These are phyloP conservation scores for Clarias gariepinus DNA, from an alignment of 2,113 vertebrate genomes.

Conservation along the genomic window DNA sequence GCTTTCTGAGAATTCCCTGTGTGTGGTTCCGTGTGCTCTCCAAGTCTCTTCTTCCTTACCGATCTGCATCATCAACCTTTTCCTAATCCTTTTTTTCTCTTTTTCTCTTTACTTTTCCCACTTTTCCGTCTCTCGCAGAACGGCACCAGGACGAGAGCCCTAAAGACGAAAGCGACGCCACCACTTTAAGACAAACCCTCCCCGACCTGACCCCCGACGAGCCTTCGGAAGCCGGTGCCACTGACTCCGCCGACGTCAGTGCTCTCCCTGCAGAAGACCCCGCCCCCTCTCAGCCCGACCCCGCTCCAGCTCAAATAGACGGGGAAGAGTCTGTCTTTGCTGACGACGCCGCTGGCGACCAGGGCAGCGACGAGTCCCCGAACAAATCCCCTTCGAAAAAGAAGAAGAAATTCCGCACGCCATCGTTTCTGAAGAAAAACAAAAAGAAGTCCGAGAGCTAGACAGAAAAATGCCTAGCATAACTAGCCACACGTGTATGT, in stretches of 20 bases:
- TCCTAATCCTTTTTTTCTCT: not conserved
- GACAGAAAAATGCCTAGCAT: conserved; percentile 64
- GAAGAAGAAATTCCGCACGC: conserved; percentile 99
- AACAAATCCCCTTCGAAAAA: conserved; percentile 98
- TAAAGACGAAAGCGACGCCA: conserved; percentile 86
- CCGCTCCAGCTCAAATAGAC: conserved; percentile 55
- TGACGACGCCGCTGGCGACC: conserved; percentile 75
- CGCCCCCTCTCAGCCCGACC: conserved; percentile 57
- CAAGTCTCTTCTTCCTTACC: not conserved
- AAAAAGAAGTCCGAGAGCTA: conserved; percentile 95
- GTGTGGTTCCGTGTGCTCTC: not conserved
- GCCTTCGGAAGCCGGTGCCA: conserved; percentile 80
- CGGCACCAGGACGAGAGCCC: conserved; percentile 74
- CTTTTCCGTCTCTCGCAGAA: conserved; percentile 67
- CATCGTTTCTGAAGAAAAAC: conserved; percentile 98
- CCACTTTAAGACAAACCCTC: conserved; percentile 91
- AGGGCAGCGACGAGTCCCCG: conserved; percentile 91
- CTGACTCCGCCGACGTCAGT: conserved; percentile 62
- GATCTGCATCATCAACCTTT: not conserved
- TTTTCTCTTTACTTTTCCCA: not conserved
- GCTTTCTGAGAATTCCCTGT: not conserved
- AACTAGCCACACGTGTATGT: conserved; percentile 50
- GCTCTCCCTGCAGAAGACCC: conserved; percentile 76
- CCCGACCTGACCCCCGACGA: conserved; percentile 93
- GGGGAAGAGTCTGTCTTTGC: conserved; percentile 69